These are phyloP conservation scores for Bombylius major DNA, from an alignment of 2,888 invertebrate species.

Conservation along the genomic window DNA sequence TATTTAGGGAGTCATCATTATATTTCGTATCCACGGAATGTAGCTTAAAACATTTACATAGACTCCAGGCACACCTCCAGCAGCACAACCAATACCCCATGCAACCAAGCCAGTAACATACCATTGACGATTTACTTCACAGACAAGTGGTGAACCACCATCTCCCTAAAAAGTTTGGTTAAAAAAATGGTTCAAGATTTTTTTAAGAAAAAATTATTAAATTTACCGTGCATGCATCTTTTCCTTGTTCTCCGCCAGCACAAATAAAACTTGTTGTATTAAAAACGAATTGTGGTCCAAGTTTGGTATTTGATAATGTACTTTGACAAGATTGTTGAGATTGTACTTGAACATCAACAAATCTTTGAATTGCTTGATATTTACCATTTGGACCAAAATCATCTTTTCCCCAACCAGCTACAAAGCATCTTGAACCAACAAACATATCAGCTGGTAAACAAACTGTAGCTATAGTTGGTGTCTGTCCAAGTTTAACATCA, in stretches of 20 bases:
- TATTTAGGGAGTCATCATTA: too few relatives aligned
- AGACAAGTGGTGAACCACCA: constrained; percentile 38
- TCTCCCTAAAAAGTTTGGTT: constrained; percentile 33
- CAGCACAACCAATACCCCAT: constrained; percentile 49
- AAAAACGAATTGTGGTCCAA: constrained; percentile 49
- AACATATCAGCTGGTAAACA: constrained; percentile 42
- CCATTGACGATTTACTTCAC: constrained; percentile 26
- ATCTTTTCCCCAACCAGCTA: constrained; percentile 82
- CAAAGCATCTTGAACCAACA: constrained; percentile 44
- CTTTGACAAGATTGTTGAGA: constrained; percentile 51
- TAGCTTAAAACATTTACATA: constrained; percentile 62
- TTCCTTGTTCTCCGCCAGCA: constrained; percentile 63
- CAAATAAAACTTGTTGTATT: constrained; percentile 59
- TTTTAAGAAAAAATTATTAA: background rate
- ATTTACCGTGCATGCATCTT: constrained; percentile 64
- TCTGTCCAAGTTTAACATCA: constrained; percentile 43
- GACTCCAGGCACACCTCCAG: constrained; percentile 57
- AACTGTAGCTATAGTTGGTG: constrained; percentile 46
- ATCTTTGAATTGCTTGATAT: constrained; percentile 51
- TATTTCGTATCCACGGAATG: constrained; percentile 50
- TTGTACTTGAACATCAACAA: constrained; percentile 62
- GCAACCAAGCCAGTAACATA: constrained; percentile 41
- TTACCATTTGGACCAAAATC: constrained; percentile 44
- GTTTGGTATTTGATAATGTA: constrained; percentile 48
- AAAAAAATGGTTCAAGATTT: too few relatives aligned